phyloP scores from a whole-genome alignment of 35 echinoderm and acorn worm species.

The Patiria miniata region DNA sequence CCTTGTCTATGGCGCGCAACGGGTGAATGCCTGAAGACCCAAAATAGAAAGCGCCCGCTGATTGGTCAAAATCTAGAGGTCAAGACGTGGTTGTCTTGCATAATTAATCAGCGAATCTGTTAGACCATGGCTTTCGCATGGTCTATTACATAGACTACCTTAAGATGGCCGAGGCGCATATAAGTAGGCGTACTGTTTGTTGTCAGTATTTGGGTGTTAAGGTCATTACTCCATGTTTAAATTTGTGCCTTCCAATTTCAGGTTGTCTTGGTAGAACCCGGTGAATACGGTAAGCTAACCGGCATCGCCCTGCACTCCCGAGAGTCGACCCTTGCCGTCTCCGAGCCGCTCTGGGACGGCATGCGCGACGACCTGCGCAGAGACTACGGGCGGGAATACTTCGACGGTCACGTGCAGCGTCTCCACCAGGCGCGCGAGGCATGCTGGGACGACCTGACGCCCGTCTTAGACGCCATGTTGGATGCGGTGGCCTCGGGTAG shows the following conservation, averaged over 20 bases:
- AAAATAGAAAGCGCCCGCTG: too few relatives aligned
- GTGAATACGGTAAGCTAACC: slow-evolving; percentile 41
- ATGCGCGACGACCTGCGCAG: not conserved
- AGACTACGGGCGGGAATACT: slow-evolving; percentile 52
- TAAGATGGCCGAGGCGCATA: too few relatives aligned
- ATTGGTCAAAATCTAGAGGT: too few relatives aligned
- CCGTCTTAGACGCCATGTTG: slow-evolving; percentile 47
- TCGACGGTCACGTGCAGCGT: not conserved
- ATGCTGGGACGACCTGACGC: slow-evolving; percentile 30
- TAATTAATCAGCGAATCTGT: too few relatives aligned
- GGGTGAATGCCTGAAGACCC: too few relatives aligned
- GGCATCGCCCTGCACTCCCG: slow-evolving; percentile 12
- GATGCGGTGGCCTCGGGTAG: slow-evolving; percentile 18
- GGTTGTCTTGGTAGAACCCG: slow-evolving; percentile 42
- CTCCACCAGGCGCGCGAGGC: not conserved
- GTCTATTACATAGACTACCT: too few relatives aligned
- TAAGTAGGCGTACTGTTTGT: too few relatives aligned
- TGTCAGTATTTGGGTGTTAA: too few relatives aligned
- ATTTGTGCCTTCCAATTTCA: not conserved
- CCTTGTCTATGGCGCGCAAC: too few relatives aligned
- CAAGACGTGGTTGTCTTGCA: too few relatives aligned
- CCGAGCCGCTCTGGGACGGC: slow-evolving; percentile 31
- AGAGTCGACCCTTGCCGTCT: not conserved
- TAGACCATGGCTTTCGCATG: too few relatives aligned
- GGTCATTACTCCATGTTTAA: too few relatives aligned